Evolutionary conservation across 1,140 invertebrate species (phyloP).

Genomic region (Scaptomyza hsui): DNA sequence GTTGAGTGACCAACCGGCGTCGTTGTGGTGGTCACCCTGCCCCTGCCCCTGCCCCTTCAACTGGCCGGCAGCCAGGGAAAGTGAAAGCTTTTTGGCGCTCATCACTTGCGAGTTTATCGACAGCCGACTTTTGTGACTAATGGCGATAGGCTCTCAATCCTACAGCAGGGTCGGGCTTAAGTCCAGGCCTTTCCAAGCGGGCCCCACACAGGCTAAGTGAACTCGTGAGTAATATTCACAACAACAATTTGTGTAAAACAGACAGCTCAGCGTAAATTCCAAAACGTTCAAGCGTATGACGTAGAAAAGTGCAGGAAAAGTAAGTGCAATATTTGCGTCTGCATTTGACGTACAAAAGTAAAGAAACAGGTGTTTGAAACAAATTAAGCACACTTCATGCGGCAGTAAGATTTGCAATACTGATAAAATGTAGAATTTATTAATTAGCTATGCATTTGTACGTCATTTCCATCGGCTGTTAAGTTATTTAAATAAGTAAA

Average conservation of each 20-base stretch:
- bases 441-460: not conserved
- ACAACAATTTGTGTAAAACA: not conserved
- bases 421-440: not conserved
- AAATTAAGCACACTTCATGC: not conserved
- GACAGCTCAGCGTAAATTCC: constrained; percentile 24
- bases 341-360: not conserved
- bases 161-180: not conserved
- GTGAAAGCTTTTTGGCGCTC: constrained; percentile 44
- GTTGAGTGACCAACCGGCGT: constrained; percentile 44
- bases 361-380: not conserved
- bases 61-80: constrained; percentile 24
- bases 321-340: not conserved
- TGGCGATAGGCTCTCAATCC: constrained; percentile 1
- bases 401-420: not conserved
- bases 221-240: constrained; percentile 19
- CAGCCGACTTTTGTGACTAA: constrained; percentile 30
- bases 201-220: not conserved
- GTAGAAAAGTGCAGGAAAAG: not conserved
- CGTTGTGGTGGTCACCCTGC: constrained; percentile 18
- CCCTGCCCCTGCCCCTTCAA: not conserved
- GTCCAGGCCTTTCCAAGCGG: not conserved
- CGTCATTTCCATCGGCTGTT: not conserved
- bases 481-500: not conserved
- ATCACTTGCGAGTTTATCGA: constrained; percentile 20
- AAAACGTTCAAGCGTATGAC: not conserved